These are phyloP conservation scores for Nycticebus coucang DNA, from an alignment of 2,113 vertebrate genomes.

Conservation along the genomic window DNA sequence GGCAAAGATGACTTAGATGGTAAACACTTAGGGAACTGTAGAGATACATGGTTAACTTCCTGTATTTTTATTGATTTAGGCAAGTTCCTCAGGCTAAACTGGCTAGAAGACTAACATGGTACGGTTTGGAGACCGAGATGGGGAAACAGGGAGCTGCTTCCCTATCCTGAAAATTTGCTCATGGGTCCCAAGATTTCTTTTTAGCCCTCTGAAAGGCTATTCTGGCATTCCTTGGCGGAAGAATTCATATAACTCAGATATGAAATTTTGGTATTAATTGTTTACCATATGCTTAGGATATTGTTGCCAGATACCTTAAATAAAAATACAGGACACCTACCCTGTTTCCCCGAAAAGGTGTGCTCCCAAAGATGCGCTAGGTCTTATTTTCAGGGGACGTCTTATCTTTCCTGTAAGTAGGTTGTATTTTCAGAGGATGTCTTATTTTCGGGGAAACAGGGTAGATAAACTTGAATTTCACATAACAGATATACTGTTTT, in stretches of 20 bases:
- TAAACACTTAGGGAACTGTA: background rate
- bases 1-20: background rate
- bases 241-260: background rate
- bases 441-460: too few species aligned
- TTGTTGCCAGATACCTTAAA: background rate
- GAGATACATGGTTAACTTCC: background rate
- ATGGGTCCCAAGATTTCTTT: background rate
- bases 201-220: background rate
- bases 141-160: background rate
- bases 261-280: background rate
- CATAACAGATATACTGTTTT: background rate
- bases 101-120: background rate
- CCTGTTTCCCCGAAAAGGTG: too few species aligned
- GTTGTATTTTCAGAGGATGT: too few species aligned
- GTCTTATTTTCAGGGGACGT: too few species aligned
- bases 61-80: background rate
- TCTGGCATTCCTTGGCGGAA: background rate
- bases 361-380: too few species aligned
- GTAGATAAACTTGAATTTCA: conserved; percentile 38
- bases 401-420: too few species aligned
- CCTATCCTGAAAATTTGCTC: background rate
- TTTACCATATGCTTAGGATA: background rate
- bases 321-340: background rate
- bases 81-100: background rate
- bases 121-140: background rate